phyloP scores from a whole-genome alignment of 2,797 vertebrate genomes.

The Spea hammondii region DNA sequence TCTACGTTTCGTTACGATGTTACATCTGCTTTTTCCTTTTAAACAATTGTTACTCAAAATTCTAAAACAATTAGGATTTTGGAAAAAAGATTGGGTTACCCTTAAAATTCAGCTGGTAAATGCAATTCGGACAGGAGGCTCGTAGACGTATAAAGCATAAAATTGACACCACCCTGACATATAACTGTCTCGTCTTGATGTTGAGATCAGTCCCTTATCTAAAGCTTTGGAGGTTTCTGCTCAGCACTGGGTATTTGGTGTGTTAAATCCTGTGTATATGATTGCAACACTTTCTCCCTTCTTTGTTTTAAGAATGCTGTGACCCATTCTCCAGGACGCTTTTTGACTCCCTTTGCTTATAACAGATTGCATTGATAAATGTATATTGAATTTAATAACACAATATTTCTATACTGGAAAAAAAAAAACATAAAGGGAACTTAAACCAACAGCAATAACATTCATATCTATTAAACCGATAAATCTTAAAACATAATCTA shows the following conservation, averaged over 20 bases:
- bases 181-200: background rate
- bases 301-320: conserved; percentile 22
- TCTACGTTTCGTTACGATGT: conserved; percentile 17
- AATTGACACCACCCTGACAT: background rate
- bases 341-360: conserved; percentile 67
- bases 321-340: conserved; percentile 58
- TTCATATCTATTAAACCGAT: conserved; percentile 76
- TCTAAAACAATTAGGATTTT: conserved; percentile 9
- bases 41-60: background rate
- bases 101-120: conserved; percentile 14
- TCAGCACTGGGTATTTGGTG: conserved; percentile 48
- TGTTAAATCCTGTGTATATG: conserved; percentile 50
- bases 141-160: background rate
- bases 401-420: conserved; percentile 76
- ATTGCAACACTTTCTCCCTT: conserved; percentile 39
- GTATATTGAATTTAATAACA: conserved; percentile 67
- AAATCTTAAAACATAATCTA: conserved; percentile 62
- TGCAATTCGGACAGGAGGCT: background rate
- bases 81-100: conserved; percentile 4
- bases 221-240: conserved; percentile 1
- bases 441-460: conserved; percentile 89
- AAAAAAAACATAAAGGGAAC: conserved; percentile 70
- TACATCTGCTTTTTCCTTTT: conserved; percentile 12
- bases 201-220: conserved; percentile 8
- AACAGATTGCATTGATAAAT: conserved; percentile 57